phyloP scores from a whole-genome alignment of 2,797 vertebrate genomes.

The Antrozous pallidus region DNA sequence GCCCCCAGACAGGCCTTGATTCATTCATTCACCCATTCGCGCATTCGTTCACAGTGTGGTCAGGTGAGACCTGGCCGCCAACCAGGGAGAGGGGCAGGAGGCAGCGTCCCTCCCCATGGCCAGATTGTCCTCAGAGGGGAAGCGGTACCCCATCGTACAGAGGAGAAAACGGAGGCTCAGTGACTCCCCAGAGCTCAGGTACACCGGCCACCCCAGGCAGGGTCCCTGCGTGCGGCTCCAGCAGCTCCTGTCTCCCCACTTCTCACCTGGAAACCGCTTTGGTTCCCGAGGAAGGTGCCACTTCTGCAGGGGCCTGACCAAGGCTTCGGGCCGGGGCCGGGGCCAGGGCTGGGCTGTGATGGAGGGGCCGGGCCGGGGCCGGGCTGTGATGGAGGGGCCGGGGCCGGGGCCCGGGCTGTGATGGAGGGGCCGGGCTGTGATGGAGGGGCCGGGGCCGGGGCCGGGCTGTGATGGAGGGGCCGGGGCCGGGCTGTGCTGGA shows the following conservation, averaged over 20 bases:
- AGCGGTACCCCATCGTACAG: background rate
- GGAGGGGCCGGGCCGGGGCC: background rate
- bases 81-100: too few relatives aligned
- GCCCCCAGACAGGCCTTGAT: background rate
- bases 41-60: background rate
- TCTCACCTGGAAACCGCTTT: background rate
- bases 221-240: background rate
- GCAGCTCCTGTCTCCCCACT: accelerated
- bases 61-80: background rate
- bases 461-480: background rate
- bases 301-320: background rate
- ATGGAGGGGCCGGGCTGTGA: background rate
- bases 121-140: background rate
- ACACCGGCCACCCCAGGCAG: accelerated
- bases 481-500: accelerated
- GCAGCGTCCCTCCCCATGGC: accelerated
- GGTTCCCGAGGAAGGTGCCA: background rate
- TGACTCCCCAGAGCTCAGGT: background rate
- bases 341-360: accelerated
- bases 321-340: background rate
- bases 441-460: too few relatives aligned
- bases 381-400: too few relatives aligned
- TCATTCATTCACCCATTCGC: background rate
- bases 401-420: too few relatives aligned
- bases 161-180: background rate